phyloP scores from a whole-genome alignment of 2,888 invertebrate genomes.

The Volucella inflata region DNA sequence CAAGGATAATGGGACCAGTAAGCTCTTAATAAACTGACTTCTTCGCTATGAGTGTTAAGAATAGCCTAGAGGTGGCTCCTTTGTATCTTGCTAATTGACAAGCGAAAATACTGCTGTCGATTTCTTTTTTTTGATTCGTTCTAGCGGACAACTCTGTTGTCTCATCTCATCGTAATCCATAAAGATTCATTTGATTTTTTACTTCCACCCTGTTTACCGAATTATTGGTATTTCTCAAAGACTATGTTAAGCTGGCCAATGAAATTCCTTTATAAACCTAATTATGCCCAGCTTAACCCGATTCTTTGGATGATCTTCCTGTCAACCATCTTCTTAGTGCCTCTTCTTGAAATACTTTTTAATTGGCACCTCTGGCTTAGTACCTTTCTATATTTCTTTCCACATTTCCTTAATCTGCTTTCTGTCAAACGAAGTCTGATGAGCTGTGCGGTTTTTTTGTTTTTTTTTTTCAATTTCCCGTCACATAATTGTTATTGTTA shows the following conservation, averaged over 20 bases:
- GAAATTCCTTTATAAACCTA: no score
- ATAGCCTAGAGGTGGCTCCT: no score
- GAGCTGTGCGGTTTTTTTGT: constrained; percentile 9
- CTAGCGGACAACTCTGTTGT: no score
- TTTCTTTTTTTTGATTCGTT: no score
- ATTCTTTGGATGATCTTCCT: background rate
- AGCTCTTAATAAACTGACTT: no score
- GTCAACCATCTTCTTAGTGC: background rate
- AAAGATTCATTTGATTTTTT: background rate
- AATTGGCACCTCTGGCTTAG: background rate
- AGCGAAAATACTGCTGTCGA: no score
- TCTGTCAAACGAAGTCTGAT: constrained; percentile 7
- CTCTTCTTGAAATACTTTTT: background rate
- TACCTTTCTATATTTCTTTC: background rate
- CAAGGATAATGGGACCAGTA: no score
- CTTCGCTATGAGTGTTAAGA: no score
- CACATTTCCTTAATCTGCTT: constrained; percentile 1
- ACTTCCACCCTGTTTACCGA: background rate
- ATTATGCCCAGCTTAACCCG: background rate
- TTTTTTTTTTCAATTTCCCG: background rate
- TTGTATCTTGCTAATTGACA: no score
- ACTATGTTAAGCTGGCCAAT: no score
- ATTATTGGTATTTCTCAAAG: background rate
- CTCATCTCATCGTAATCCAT: no score
- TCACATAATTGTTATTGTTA: background rate